Base-by-base conservation (phyloP, 2,113 vertebrate species). In the Urocitellus parryii region DNA sequence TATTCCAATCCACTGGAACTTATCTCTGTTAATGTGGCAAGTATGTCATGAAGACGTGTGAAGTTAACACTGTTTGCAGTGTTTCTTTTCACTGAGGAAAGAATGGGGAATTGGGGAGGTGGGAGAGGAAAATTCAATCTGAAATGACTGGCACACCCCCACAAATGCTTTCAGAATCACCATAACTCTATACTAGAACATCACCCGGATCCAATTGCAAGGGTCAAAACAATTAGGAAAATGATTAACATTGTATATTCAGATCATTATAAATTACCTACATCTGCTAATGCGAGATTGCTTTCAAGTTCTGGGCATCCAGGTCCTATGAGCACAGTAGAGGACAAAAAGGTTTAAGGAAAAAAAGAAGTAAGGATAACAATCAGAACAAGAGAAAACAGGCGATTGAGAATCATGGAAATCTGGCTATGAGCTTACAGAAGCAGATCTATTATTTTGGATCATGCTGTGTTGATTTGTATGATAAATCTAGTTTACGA, bases 401-500 rank as follows among this genome's bases (percentile, higher is more conserved):
- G 48, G 48, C 2, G 5, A 45, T 76, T 1, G 42, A 76, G 53
- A 53, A 86, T 53, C n/a, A 25, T 67, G 42, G 9, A 73, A 90
- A 79, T 56, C 48, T 68, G 10, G 12, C 24, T 5, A 1, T 32
- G 27, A 0, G 27, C 67, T 90, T 56, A 24, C 48, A 32, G 68
- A 68, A 24, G 90, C 73, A 68, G 80, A 77, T 56, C 88, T 91
- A 56, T 94, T 76, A 65, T 82, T 86, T 87, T 77, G 67, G 61
- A 34, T 70, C 72, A 32, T 61, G 90, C 76, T 77, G 20, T 56
- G 80, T 18, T 95, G 88, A 68, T 39, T 85, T 34, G 16, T 29
- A 37, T 76, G 86, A 93, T 86, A 88, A 92, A 94, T 93, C 91
- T 63, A 79, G 70, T 84, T 93, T 90, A 85, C 65, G 84, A 88